A percentile compares a stretch with the other conserved stretches of the same genome.
Evolutionary conservation across 2,113 vertebrate genomes (phyloP).

Genomic region (Irena cyanogastra): DNA sequence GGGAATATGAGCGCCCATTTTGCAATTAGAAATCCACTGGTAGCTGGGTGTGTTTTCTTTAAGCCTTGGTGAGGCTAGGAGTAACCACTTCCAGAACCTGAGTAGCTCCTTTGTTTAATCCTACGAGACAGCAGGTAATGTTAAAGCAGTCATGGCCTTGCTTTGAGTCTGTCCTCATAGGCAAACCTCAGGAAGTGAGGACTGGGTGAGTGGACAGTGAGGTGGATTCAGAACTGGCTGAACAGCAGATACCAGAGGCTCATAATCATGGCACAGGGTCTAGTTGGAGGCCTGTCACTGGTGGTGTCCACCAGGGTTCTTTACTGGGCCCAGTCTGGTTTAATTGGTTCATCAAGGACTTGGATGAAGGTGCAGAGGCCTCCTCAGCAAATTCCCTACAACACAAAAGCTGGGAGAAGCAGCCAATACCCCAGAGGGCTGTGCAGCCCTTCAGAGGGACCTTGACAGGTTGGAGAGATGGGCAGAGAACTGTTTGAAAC

Average conservation of each 20-base stretch:
- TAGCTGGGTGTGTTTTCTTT: neutral
- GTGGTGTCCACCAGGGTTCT: neutral
- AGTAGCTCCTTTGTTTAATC: neutral
- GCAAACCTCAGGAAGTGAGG: neutral
- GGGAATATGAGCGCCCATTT: neutral
- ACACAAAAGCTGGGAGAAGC: neutral
- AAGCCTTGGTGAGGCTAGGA: neutral
- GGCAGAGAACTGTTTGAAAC: neutral
- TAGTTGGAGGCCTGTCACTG: neutral
- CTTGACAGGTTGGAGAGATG: neutral
- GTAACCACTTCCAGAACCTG: neutral
- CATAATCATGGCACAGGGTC: neutral
- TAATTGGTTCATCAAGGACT: neutral
- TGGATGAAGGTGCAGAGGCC: neutral
- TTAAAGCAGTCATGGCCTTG: neutral
- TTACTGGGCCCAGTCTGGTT: neutral
- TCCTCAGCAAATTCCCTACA: neutral
- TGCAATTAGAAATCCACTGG: neutral
- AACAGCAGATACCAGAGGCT: neutral
- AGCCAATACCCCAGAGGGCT: rapidly evolving
- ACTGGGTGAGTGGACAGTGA: neutral
- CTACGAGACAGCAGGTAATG: neutral
- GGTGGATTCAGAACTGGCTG: neutral
- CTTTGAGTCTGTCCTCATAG: neutral
- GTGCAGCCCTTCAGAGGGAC: neutral